Evolutionary conservation across 2,888 invertebrate species (phyloP), one percentile per base, ranked within the genome.

Genomic region (Lasioglossum morio): DNA sequence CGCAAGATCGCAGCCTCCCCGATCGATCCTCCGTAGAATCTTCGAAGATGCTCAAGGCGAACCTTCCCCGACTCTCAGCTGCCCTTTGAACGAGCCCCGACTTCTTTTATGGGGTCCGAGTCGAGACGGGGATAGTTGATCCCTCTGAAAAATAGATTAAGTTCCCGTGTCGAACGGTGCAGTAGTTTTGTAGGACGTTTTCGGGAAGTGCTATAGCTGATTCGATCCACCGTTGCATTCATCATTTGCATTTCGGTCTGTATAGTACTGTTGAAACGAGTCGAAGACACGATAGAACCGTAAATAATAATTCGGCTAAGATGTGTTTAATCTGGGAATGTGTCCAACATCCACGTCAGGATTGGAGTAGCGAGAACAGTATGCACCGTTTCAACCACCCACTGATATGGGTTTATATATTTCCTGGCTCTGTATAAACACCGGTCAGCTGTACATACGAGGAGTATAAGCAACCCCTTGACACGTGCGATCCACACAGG

Each of bases 401-500:
- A 12, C 69, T 70, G 37, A 70, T 40, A 40, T n/a, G 40, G 40
- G 69, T 70, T 70, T 37, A 70, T n/a, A 70, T n/a, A 30, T 72
- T 69, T 79, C 63, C 12, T 77, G 34, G 53, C 30, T 48, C 46
- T 63, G 19, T 46, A 74, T 79, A 70, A 82, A 78, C 72, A 66
- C 23, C 53, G 46, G 70, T 73, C 69, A 57, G 53, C 19, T 76
- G 74, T 34, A 69, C 37, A 40, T 46, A 37, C 81, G 76, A 43
- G 76, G 46, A 16, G 46, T 63, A 69, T 77, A 79, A 84, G 82
- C 43, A 74, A 77, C 84, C 77, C 75, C 79, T 83, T 74, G 75
- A 86, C 82, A 84, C 76, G 84, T 84, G 78, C 84, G 75, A 88
- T 88, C 81, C 48, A 78, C 72, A 76, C 82, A 53, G 81, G 70